Percentiles rank a stretch among this genome's conserved stretches.
Conservation (phyloP, 2,797 vertebrate genomes). For the Antrozous pallidus region DNA sequence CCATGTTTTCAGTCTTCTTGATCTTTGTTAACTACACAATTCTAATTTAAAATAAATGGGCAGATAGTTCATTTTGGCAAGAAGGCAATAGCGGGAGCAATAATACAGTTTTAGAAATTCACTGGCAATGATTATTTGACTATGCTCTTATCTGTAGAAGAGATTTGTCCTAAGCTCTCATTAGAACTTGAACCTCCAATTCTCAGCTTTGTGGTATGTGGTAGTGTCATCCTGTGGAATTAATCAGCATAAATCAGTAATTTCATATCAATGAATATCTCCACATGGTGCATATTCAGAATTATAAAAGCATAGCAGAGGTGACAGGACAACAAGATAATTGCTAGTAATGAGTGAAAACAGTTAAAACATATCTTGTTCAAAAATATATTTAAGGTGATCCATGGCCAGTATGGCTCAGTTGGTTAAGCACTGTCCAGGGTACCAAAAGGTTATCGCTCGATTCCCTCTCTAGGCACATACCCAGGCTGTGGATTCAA, state of each 20-base stretch:
- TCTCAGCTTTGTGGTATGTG: background rate
- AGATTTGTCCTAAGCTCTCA: constrained; percentile 26
- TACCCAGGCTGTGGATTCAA: background rate
- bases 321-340: background rate
- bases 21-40: constrained; percentile 49
- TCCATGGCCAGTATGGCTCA: background rate
- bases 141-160: constrained; percentile 41
- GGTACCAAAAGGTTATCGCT: background rate
- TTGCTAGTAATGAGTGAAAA: background rate
- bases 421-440: background rate
- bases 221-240: background rate
- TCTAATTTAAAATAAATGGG: constrained; percentile 57
- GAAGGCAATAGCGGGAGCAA: background rate
- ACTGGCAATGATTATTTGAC: constrained; percentile 35
- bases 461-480: background rate
- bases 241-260: background rate
- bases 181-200: constrained; percentile 12
- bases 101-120: constrained; percentile 16
- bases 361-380: background rate
- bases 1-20: constrained; percentile 7
- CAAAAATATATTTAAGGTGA: background rate
- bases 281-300: background rate
- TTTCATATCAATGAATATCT: constrained; percentile 4
- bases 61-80: constrained; percentile 54
- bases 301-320: background rate